phyloP scores from a whole-genome alignment of 1,140 invertebrate species.

The Cydia pomonella region DNA sequence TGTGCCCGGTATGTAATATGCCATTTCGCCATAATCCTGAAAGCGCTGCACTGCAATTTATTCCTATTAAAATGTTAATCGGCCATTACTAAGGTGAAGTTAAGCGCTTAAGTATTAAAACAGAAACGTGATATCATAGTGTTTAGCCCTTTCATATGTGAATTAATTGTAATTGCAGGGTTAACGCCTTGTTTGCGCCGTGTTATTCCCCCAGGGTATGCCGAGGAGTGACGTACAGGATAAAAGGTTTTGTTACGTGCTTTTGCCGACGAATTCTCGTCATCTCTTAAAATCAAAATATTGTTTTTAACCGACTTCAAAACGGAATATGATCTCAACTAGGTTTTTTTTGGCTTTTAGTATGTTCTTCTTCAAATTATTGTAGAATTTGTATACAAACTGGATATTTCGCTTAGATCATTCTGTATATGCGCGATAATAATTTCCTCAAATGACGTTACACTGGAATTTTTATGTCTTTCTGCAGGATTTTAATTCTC shows the following conservation, averaged over 20 bases:
- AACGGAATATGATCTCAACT: too few species aligned
- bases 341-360: too few species aligned
- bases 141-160: constrained; percentile 24
- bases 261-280: neutral
- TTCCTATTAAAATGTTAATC: constrained; percentile 22
- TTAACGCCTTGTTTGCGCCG: constrained; percentile 24
- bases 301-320: too few species aligned
- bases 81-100: constrained; percentile 6
- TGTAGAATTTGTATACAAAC: too few species aligned
- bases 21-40: neutral
- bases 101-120: constrained; percentile 22
- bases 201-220: constrained; percentile 19
- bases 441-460: too few species aligned
- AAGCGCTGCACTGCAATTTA: neutral
- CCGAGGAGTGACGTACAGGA: constrained; percentile 6
- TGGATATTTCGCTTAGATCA: too few species aligned
- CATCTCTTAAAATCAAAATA: too few species aligned
- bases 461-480: too few species aligned
- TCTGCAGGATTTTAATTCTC: too few species aligned
- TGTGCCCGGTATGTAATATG: neutral
- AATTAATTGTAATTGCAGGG: constrained; percentile 26
- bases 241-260: constrained; percentile 26
- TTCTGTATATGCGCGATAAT: too few species aligned
- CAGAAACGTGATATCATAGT: constrained; percentile 26
- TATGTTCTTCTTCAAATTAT: too few species aligned